Percentiles rank a stretch among this genome's conserved stretches.
These are phyloP conservation scores for Pteromalus puparum DNA, from an alignment of 1,140 invertebrate genomes.

Conservation along the genomic window DNA sequence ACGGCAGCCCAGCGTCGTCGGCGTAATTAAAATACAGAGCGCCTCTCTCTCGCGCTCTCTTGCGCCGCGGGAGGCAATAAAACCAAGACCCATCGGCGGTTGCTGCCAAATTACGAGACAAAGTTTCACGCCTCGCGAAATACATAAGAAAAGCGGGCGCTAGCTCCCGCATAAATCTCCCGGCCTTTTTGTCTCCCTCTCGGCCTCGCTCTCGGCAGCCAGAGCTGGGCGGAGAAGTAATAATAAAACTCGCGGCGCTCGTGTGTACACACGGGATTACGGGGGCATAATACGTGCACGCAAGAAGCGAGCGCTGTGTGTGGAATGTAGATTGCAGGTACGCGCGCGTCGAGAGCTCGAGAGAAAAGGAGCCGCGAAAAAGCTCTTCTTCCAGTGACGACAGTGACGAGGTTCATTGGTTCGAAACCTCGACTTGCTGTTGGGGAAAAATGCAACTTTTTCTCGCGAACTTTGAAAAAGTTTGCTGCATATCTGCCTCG, in stretches of 20 bases:
- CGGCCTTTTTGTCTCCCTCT: not conserved
- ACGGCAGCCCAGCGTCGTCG: not conserved
- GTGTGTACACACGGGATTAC: not conserved
- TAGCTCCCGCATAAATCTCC: slow-evolving; percentile 29
- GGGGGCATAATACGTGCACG: not conserved
- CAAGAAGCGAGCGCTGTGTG: too few relatives aligned
- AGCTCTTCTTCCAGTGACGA: too few relatives aligned
- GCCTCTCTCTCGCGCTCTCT: not conserved
- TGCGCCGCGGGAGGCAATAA: not conserved
- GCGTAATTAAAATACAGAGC: slow-evolving; percentile 32
- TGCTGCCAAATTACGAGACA: slow-evolving; percentile 40
- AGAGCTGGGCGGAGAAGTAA: not conserved
- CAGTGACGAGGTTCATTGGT: too few relatives aligned
- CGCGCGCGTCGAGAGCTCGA: too few relatives aligned
- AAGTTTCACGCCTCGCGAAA: slow-evolving; percentile 41
- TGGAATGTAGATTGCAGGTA: too few relatives aligned
- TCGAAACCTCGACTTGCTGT: too few relatives aligned
- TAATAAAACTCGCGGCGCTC: slow-evolving; percentile 9
- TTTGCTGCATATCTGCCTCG: too few relatives aligned
- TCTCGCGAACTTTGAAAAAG: too few relatives aligned
- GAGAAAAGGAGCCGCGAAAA: too few relatives aligned
- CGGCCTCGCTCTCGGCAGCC: too few relatives aligned
- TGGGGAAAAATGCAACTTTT: too few relatives aligned
- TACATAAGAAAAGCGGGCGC: slow-evolving; percentile 6
- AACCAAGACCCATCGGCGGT: slow-evolving; percentile 13